Base-by-base conservation (phyloP, 2,888 invertebrate genomes). In the Dendrolimus pini region DNA sequence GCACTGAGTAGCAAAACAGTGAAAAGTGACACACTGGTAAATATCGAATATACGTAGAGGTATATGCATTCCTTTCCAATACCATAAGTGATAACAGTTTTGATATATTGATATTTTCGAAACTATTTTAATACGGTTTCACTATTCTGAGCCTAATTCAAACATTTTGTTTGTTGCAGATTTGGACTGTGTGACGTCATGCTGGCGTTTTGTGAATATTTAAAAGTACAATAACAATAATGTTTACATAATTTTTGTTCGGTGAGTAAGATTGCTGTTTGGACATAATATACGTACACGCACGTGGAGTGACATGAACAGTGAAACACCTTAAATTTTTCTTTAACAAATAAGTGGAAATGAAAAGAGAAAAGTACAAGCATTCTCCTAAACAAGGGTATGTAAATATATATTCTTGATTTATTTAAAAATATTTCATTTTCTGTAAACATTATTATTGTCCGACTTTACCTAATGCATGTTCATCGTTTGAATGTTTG, bases 351-450 rank as follows among this genome's bases (percentile, higher is more conserved):
- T 71, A 68, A 78, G 80, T 83, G 84, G 89, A 88, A 81, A 90
- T 89, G 89, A 89, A 89, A 89, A 90, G 88, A 82, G 89, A 89
- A 89, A 90, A 90, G 83, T 89, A 89, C 74, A 89, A 88, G 86
- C 75, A 70, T 70, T 72, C 69, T 65, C 70, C 70, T 69, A 77
- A 72, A 71, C 69, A 81, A 72, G 71, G 85, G 89, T 89, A 66
- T 83, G 86, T 75, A 59, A 30, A 30, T 6, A 30, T 6, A 30
- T 30, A 6, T 30, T 30, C 30, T 12, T 12, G 8, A 18, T 42
- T 53, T 53, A 7, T 9, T 9, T n/a, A 41, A 56, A 30, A 54
- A 30, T 30, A 30, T 30, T 30, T 30, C 30, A 30, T 30, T 30
- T 30, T 30, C 30, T 30, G 30, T 30, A 30, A 30, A 30, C 30